Conservation (phyloP, 23 tunicate species). For the Diplosoma virens region DNA sequence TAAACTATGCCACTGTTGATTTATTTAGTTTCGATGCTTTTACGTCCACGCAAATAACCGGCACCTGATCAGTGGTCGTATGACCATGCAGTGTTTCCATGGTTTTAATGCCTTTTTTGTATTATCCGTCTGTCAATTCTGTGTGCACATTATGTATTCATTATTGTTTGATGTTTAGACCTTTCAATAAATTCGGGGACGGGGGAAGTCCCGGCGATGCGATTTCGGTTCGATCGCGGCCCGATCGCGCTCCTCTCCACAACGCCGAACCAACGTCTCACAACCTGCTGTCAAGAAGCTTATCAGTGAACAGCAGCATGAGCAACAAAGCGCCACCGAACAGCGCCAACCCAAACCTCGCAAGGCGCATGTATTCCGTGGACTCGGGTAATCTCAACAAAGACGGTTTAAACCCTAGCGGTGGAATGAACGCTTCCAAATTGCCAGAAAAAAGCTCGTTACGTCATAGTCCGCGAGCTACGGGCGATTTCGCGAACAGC, state of each 20-base stretch:
- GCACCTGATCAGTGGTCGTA: too few relatives aligned
- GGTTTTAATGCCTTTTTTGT: too few relatives aligned
- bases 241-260: background rate
- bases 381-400: constrained; percentile 2
- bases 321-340: background rate
- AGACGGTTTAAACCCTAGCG: background rate
- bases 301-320: constrained; percentile 12
- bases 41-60: too few relatives aligned
- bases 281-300: constrained; percentile 6
- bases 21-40: too few relatives aligned
- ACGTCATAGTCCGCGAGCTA: constrained; percentile 47
- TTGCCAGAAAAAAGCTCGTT: constrained; percentile 21
- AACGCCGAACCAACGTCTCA: background rate
- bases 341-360: background rate
- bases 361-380: background rate
- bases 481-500: constrained; percentile 1
- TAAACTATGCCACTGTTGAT: too few relatives aligned
- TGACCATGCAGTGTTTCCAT: too few relatives aligned
- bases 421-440: background rate
- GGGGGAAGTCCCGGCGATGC: background rate
- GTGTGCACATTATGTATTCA: too few relatives aligned
- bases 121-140: too few relatives aligned
- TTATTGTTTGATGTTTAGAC: too few relatives aligned
- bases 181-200: background rate
- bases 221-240: background rate